phyloP scores from a whole-genome alignment of 2,797 vertebrate species.

The Gila robusta region DNA sequence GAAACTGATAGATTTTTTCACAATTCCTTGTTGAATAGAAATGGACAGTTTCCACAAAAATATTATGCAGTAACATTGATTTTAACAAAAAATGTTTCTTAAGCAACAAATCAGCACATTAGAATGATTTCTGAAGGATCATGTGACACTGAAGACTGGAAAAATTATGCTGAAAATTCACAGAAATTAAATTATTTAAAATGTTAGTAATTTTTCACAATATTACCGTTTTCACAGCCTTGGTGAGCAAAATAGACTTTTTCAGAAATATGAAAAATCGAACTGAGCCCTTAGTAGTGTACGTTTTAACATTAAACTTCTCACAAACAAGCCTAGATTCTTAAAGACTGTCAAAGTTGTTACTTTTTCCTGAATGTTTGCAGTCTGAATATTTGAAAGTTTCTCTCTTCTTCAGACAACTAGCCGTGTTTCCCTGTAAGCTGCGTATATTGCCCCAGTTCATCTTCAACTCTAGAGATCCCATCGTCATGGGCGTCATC shows the following conservation, averaged over 20 bases:
- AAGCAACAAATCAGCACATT: not conserved
- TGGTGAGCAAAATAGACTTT: not conserved
- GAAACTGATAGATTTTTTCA: too few relatives aligned
- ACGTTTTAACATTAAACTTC: not conserved
- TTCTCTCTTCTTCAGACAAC: slow-evolving; percentile 77
- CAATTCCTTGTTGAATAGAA: not conserved
- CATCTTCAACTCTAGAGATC: slow-evolving; percentile 98
- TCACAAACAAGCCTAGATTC: not conserved
- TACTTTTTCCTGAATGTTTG: not conserved
- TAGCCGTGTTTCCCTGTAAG: slow-evolving; percentile 97
- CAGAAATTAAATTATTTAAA: not conserved
- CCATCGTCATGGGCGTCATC: slow-evolving; percentile 93
- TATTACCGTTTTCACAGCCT: not conserved
- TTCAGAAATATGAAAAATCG: not conserved
- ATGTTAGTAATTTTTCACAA: not conserved
- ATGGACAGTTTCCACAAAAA: not conserved
- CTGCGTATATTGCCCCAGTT: slow-evolving; percentile 95
- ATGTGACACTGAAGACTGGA: not conserved
- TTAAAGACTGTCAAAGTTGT: not conserved
- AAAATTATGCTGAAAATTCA: not conserved
- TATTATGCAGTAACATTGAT: not conserved
- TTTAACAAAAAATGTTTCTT: not conserved
- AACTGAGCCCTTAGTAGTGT: not conserved
- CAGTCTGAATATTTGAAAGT: not conserved
- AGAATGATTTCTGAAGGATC: not conserved